Evolutionary conservation across 2,888 invertebrate species (phyloP), one percentile per base, ranked within the genome.

Genomic region (Plagodis pulveraria): DNA sequence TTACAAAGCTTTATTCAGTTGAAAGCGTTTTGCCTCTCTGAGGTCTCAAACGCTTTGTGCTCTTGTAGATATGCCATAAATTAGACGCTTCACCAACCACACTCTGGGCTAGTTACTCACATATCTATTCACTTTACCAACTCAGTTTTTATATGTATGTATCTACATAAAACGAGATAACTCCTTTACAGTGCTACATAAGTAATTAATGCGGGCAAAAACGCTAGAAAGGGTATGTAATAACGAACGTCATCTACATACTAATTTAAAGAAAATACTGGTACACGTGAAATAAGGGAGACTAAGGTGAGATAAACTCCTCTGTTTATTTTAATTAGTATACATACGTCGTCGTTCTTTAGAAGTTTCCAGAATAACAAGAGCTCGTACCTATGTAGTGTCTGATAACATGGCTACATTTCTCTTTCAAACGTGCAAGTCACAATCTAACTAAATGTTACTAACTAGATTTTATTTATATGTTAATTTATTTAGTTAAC

Each of bases 241-340:
- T 50, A 50, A 56, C 47, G 53, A 53, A 64, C 65, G 47, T 66
- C 63, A 68, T 69, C 62, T 67, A 63, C 58, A 63, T 66, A 61
- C 51, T 67, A 69, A 71, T 69, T 65, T 58, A 70, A 61, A 51
- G 68, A 71, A 65, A 65, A 65, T 67, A 53, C 63, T 52, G 57
- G 63, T 70, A 72, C 72, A 76, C 72, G 69, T 67, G 64, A 74
- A 77, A 65, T 74, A 71, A 76, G 69, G 67, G 67, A 65, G 56
- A 57, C 63, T 54, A 55, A 65, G 63, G 65, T 59, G 58, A 63
- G 67, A 62, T 59, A 62, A 66, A 10, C 56, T 44, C 44, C 51
- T 56, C 49, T 56, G 56, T 61, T 41, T 61, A 49, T 56, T 49
- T 49, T 49, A 56, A 60, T 60, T 49, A 60, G 62, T 60, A 56